phyloP scores from a whole-genome alignment of 1,140 invertebrate genomes.

The Dolichoris vasculosae region DNA sequence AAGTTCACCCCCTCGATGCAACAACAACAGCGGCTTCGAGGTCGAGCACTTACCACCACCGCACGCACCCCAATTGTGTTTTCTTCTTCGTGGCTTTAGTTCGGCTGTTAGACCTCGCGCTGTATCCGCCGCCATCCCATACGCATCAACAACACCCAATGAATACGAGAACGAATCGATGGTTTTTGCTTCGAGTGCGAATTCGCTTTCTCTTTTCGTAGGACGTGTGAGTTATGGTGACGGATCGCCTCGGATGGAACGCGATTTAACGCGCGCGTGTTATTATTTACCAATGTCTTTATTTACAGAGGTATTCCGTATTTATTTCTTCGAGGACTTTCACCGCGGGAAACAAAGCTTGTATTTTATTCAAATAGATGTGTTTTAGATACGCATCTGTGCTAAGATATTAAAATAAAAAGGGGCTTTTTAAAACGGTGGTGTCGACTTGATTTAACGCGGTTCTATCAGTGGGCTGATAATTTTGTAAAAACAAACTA shows the following conservation, averaged over 20 bases:
- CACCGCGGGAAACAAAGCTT: not conserved
- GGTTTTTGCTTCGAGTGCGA: not conserved
- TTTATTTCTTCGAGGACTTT: not conserved
- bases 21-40: conserved; percentile 49
- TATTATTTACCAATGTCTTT: no score
- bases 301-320: not conserved
- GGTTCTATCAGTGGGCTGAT: not conserved
- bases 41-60: conserved; percentile 48
- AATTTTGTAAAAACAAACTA: not conserved
- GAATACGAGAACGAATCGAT: not conserved
- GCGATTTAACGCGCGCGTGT: no score
- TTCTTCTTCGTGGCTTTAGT: not conserved
- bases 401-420: not conserved
- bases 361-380: not conserved
- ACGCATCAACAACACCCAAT: not conserved
- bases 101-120: not conserved
- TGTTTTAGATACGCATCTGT: not conserved
- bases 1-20: conserved; percentile 55
- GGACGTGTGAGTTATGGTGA: not conserved
- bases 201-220: not conserved
- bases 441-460: conserved; percentile 18
- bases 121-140: not conserved
- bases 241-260: not conserved
- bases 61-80: not conserved
- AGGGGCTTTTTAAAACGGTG: not conserved